Percentiles rank a stretch among this genome's conserved stretches.
Evolutionary conservation across 2,888 invertebrate genomes (phyloP).

Genomic region (Yponomeuta plumbellus): DNA sequence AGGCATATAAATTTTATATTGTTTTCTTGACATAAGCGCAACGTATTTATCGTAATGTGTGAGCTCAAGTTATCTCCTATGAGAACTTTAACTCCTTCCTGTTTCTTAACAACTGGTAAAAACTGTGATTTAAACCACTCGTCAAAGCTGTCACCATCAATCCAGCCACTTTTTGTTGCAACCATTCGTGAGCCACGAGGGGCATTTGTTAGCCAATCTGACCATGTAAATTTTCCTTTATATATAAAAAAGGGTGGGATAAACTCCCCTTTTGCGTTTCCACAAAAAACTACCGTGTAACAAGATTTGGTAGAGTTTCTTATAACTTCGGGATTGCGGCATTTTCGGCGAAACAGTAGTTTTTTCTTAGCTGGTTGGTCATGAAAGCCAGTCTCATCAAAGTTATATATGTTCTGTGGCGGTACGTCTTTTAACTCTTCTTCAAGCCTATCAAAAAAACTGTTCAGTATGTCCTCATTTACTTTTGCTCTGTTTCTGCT

Average conservation of each 20-base stretch:
- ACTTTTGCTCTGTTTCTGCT: conserved; percentile 7
- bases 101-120: conserved; percentile 11
- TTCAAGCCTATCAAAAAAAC: conserved; percentile 6
- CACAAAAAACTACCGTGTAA: conserved; percentile 10
- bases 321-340: conserved; percentile 27
- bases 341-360: conserved; percentile 24
- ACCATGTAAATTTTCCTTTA: conserved; percentile 17
- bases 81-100: too few species aligned
- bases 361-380: conserved; percentile 28
- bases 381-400: conserved; percentile 28
- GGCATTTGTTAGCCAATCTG: conserved; percentile 27
- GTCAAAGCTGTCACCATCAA: conserved; percentile 26
- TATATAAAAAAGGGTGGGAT: too few species aligned
- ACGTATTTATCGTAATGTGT: too few species aligned
- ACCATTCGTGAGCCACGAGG: conserved; percentile 26
- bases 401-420: conserved; percentile 24
- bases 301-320: conserved; percentile 29
- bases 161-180: conserved; percentile 27
- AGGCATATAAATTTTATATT: conserved; percentile 8
- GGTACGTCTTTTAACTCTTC: conserved; percentile 15
- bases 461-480: conserved; percentile 5
- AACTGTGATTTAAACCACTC: conserved; percentile 24
- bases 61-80: too few species aligned
- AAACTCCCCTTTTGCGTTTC: too few species aligned
- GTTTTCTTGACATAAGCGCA: too few species aligned